Base-by-base conservation (phyloP, 1,140 invertebrate genomes). In the Stratiolaelaps scimitus region DNA sequence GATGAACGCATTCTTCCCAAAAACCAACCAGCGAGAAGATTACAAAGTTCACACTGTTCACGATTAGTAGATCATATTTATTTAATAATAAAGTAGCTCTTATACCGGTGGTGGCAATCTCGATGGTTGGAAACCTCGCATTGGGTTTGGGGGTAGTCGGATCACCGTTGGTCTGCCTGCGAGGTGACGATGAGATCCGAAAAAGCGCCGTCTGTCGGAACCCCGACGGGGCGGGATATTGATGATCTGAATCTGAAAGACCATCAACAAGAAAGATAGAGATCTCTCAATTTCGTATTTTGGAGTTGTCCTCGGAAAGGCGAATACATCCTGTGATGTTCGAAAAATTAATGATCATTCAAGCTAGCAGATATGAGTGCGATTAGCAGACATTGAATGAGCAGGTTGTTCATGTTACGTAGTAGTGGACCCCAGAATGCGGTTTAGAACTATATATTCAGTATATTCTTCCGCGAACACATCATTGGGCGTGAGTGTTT, bases 171-270 rank as follows among this genome's bases (percentile, higher is more conserved):
- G 53, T 10, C 53, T 26, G 15, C 53, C 20, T 26, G 53, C 53
- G 26, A 60, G n/a, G 2, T 26, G 53, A 29, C 53, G 53, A 17
- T 60, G 53, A 1, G 53, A 60, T 20, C 53, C 53, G 10, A 60
- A 60, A 10, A 60, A 60, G 17, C 53, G 26, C 15, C 53, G 26
- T 60, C 34, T 17, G 15, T 60, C 53, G 2, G 53, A 34, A 17
- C 34, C 34, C 26, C 53, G 53, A 60, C 53, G 53, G 26, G 53
- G 23, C 15, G 53, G 53, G 23, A 60, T 60, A 34, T 60, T 60
- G 23, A 60, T 60, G 26, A 60, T 60, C 53, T 60, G 53, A 5
- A 60, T 60, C 53, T 60, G 53, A 60, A 48, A 15, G 47, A 48
- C 20, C 4, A 15, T 28, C 28, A 15, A 60, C 17, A n/a, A 60